Conservation (phyloP, 2,113 vertebrate genomes). For the Helogale parvula region DNA sequence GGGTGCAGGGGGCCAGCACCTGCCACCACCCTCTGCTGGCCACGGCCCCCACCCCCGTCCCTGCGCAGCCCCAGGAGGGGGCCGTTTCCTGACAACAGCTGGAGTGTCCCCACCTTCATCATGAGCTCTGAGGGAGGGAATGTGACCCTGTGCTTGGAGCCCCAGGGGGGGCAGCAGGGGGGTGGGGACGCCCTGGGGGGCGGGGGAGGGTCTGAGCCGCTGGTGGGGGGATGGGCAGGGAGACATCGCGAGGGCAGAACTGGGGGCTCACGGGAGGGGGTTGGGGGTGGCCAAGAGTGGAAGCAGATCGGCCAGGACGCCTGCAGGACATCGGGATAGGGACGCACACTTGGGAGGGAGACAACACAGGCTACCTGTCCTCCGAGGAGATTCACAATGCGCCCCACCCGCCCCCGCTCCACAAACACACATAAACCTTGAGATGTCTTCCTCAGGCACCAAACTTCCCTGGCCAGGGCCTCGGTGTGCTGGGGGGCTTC, state of each 20-base stretch:
- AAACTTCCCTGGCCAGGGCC: background rate
- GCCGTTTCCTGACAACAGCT: background rate
- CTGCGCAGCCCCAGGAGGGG: background rate
- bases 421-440: fast-evolving
- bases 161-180: background rate
- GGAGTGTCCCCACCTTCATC: background rate
- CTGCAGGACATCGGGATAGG: fast-evolving
- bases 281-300: fast-evolving
- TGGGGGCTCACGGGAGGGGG: too few relatives aligned
- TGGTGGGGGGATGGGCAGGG: background rate
- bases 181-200: background rate
- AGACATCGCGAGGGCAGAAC: fast-evolving
- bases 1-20: background rate
- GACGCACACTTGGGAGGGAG: background rate
- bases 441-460: fast-evolving
- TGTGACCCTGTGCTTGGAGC: background rate
- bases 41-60: background rate
- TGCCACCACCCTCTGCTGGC: background rate
- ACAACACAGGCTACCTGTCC: fast-evolving
- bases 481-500: fast-evolving
- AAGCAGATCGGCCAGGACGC: background rate
- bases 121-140: background rate
- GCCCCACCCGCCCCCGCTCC: fast-evolving
- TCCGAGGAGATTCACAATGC: fast-evolving
- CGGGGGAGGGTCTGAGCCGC: background rate